These are phyloP conservation scores for Heliconius erato DNA, from an alignment of 2,888 invertebrate genomes.

Conservation along the genomic window DNA sequence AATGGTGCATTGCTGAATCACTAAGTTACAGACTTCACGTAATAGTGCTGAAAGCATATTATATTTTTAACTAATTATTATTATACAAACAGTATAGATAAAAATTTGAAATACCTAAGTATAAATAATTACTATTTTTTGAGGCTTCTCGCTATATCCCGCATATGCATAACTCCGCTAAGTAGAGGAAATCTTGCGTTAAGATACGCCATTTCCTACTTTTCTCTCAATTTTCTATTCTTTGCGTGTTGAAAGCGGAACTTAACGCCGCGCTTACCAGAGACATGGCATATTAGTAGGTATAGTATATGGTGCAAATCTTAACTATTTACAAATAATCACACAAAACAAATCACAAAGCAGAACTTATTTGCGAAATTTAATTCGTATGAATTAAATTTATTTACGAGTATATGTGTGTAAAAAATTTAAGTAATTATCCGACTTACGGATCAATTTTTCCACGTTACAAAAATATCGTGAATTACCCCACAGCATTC, in stretches of 20 bases:
- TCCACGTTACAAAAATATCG: conserved; percentile 89
- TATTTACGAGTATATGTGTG: neutral
- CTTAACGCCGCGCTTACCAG: too few relatives aligned
- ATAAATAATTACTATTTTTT: neutral
- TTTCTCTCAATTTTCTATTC: too few relatives aligned
- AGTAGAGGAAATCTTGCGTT: too few relatives aligned
- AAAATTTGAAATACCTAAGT: neutral
- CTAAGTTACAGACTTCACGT: conserved; percentile 91
- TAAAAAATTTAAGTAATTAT: neutral
- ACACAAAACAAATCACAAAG: too few relatives aligned
- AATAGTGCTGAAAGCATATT: conserved; percentile 86
- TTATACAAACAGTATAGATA: neutral
- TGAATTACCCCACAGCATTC: conserved; percentile 94
- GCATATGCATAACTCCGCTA: too few relatives aligned
- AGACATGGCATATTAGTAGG: too few relatives aligned
- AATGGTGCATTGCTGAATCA: conserved; percentile 90
- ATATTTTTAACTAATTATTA: neutral
- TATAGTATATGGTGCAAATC: too few relatives aligned
- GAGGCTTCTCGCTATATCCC: neutral
- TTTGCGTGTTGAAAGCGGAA: neutral
- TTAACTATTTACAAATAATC: too few relatives aligned
- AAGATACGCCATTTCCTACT: too few relatives aligned
- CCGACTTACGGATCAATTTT: conserved; percentile 79
- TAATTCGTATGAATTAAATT: neutral
- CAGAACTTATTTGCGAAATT: too few relatives aligned